Percentiles rank a stretch among this genome's conserved stretches.
Conservation (phyloP, 2,888 invertebrate genomes). For the Sinhomidia bicolor region DNA sequence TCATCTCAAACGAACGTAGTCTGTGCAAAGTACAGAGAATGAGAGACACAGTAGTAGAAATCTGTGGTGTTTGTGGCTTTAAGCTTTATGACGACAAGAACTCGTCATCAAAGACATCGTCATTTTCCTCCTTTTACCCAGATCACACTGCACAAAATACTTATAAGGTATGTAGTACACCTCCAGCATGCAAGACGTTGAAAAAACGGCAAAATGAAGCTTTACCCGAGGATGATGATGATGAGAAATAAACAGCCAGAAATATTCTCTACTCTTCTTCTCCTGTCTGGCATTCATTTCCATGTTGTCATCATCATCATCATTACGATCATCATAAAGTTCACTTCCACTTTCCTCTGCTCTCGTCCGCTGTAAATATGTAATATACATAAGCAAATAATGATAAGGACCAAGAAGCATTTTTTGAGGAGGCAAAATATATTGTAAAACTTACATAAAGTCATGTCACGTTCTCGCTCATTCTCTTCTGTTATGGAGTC, state of each 20-base stretch:
- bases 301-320: conserved; percentile 25
- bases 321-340: not conserved
- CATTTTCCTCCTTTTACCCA: not conserved
- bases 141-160: not conserved
- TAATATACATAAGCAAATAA: conserved; percentile 42
- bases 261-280: conserved; percentile 1
- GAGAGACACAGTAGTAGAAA: not conserved
- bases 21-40: not conserved
- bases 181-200: not conserved
- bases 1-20: not conserved
- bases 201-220: not conserved
- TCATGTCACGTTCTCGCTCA: conserved; percentile 61
- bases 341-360: not conserved
- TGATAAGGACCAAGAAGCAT: conserved; percentile 1
- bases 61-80: conserved; percentile 52
- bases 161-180: not conserved
- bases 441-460: not conserved
- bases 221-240: not conserved
- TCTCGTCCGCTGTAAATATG: not conserved
- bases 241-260: conserved; percentile 49
- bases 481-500: conserved; percentile 39
- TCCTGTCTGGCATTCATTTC: not conserved
- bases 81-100: conserved; percentile 44
- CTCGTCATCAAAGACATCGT: conserved; percentile 34
- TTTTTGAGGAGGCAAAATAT: not conserved